These are phyloP conservation scores for Taenaris catops DNA, from an alignment of 2,888 invertebrate genomes.

Conservation along the genomic window DNA sequence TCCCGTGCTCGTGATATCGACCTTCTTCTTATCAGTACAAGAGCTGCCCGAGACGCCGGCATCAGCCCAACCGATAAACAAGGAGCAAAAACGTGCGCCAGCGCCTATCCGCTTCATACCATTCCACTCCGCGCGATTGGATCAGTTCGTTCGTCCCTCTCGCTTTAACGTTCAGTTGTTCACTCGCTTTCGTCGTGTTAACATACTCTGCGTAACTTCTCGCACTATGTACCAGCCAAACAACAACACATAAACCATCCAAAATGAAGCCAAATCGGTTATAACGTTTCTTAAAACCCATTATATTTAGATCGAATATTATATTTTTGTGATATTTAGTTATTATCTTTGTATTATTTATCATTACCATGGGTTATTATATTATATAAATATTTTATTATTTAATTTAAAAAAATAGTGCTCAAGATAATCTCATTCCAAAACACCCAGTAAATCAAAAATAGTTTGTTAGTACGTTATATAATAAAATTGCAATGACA, in stretches of 20 bases:
- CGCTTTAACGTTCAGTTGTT: constrained; percentile 59
- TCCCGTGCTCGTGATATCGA: constrained; percentile 52
- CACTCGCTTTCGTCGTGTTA: constrained; percentile 63
- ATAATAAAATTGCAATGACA: constrained; percentile 61
- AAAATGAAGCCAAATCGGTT: constrained; percentile 78
- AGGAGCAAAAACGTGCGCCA: constrained; percentile 74
- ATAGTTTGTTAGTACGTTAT: constrained; percentile 41
- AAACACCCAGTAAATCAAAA: constrained; percentile 54
- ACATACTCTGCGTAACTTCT: constrained; percentile 55
- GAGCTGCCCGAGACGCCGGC: constrained; percentile 46
- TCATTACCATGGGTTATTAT: constrained; percentile 68
- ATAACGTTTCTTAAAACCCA: constrained; percentile 71
- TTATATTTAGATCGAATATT: constrained; percentile 74
- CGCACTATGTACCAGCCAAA: constrained; percentile 72
- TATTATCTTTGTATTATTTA: constrained; percentile 67
- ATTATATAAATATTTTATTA: constrained; percentile 53
- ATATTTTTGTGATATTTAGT: constrained; percentile 77
- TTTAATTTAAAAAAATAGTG: constrained; percentile 56
- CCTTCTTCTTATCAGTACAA: constrained; percentile 67
- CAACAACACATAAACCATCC: constrained; percentile 76
- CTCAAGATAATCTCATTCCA: constrained; percentile 79
- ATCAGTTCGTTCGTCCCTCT: constrained; percentile 59
- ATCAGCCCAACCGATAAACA: constrained; percentile 59
- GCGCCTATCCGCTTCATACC: constrained; percentile 71
- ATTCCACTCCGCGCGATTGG: constrained; percentile 48